Conservation (phyloP, 2,113 vertebrate species). For the Marmota flaviventris region DNA sequence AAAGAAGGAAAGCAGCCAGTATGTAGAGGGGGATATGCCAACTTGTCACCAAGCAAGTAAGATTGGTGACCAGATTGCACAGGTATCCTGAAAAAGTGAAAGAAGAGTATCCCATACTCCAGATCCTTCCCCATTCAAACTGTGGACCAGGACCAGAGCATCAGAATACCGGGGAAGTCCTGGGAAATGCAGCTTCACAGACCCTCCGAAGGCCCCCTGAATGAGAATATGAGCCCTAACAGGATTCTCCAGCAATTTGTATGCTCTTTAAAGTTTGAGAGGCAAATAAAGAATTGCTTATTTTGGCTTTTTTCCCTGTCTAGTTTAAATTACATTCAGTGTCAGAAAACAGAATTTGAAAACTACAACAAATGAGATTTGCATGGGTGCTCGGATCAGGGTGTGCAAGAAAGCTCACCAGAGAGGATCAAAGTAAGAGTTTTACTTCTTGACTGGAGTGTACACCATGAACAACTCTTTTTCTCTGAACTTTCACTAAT, state of each 20-base stretch:
- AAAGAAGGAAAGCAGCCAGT: background rate
- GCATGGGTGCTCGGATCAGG: too few relatives aligned
- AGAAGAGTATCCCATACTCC: background rate
- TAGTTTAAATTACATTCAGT: constrained; percentile 26
- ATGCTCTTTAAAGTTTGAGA: background rate
- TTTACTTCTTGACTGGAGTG: background rate
- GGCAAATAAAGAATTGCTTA: constrained; percentile 14
- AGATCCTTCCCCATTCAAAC: background rate
- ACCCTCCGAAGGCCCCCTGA: background rate
- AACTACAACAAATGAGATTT: constrained; percentile 54
- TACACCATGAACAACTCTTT: background rate
- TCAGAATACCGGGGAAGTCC: background rate
- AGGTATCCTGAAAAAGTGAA: constrained; percentile 5
- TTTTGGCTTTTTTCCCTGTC: background rate
- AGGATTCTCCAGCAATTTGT: background rate
- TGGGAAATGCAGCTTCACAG: background rate
- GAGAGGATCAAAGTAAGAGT: background rate
- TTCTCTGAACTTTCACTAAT: constrained; percentile 45
- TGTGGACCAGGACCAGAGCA: background rate
- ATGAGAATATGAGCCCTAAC: background rate
- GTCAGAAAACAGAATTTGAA: constrained; percentile 15
- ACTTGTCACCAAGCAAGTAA: background rate
- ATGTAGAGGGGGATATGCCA: too few relatives aligned
- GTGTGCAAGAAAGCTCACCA: background rate
- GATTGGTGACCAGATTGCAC: background rate